A percentile compares a stretch with the other conserved stretches of the same genome.
Conservation (phyloP, 2,888 invertebrate genomes). For the Harpagoxenus sublaevis region DNA sequence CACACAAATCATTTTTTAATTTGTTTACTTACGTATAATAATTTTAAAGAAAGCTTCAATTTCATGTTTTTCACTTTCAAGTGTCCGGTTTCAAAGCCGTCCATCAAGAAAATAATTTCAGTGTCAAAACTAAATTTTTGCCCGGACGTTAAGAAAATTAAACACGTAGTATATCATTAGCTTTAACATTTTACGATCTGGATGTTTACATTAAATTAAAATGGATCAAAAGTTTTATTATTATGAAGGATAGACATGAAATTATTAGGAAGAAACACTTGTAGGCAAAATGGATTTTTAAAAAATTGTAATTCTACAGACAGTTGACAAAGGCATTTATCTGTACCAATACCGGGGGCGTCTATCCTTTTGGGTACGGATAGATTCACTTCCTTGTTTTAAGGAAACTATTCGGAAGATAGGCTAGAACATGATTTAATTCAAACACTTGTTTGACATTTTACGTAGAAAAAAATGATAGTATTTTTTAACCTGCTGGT, state of each 20-base stretch:
- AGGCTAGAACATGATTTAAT: too few relatives aligned
- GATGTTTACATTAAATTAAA: neutral
- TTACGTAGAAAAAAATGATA: too few relatives aligned
- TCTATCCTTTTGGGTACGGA: too few relatives aligned
- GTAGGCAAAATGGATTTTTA: too few relatives aligned
- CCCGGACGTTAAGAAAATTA: neutral
- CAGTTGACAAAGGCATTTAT: too few relatives aligned
- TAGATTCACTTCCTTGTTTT: too few relatives aligned
- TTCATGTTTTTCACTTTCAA: neutral
- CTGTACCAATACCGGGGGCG: too few relatives aligned
- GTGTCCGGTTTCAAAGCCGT: neutral
- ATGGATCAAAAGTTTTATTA: neutral
- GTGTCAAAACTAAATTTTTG: neutral
- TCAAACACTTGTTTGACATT: too few relatives aligned
- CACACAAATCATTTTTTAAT: too few relatives aligned
- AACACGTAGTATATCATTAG: neutral
- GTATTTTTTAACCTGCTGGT: too few relatives aligned
- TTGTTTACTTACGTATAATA: slow-evolving; percentile 1
- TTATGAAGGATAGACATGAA: neutral
- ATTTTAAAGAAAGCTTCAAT: neutral
- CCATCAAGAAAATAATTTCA: neutral
- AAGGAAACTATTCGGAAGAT: too few relatives aligned
- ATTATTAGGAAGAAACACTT: neutral
- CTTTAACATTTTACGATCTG: neutral
- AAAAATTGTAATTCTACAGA: too few relatives aligned